These are phyloP conservation scores for Cyanocitta stelleri DNA, from an alignment of 2,113 vertebrate genomes.

Conservation along the genomic window DNA sequence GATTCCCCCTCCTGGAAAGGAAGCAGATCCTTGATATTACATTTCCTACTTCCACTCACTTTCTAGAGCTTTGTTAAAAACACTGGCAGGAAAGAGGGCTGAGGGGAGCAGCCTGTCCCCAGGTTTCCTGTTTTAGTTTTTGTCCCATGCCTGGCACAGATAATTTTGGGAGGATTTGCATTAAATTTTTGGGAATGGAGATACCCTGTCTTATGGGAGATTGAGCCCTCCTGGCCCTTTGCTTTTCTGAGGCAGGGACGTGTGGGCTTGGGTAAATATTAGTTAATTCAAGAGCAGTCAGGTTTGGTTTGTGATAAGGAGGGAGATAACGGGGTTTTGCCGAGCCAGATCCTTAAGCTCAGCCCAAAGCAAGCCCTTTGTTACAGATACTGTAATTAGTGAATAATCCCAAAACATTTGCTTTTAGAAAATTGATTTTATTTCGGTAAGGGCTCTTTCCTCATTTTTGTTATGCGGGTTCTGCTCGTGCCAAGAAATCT, in stretches of 20 bases:
- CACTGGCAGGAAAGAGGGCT: slow-evolving; percentile 29
- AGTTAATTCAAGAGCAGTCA: background rate
- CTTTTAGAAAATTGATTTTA: background rate
- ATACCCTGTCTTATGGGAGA: rapidly evolving
- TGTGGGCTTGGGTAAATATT: background rate
- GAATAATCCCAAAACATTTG: background rate
- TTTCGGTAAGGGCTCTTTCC: background rate
- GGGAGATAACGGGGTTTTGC: background rate
- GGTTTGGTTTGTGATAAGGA: background rate
- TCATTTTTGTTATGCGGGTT: background rate
- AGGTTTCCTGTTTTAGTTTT: background rate
- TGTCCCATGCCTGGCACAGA: background rate
- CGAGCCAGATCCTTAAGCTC: background rate
- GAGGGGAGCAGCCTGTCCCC: slow-evolving; percentile 21
- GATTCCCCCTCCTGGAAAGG: background rate
- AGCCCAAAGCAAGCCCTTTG: background rate
- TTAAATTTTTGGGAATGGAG: background rate
- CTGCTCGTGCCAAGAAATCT: background rate
- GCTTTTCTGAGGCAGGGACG: background rate
- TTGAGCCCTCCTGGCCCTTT: background rate
- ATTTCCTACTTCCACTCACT: slow-evolving; percentile 33
- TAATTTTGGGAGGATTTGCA: background rate
- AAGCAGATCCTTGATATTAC: slow-evolving; percentile 9
- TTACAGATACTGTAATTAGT: background rate
- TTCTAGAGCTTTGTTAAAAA: slow-evolving; percentile 27